A percentile compares a stretch with the other conserved stretches of the same genome.
Conservation (phyloP, 1,140 invertebrate species). For the Conopomorpha cramerella region DNA sequence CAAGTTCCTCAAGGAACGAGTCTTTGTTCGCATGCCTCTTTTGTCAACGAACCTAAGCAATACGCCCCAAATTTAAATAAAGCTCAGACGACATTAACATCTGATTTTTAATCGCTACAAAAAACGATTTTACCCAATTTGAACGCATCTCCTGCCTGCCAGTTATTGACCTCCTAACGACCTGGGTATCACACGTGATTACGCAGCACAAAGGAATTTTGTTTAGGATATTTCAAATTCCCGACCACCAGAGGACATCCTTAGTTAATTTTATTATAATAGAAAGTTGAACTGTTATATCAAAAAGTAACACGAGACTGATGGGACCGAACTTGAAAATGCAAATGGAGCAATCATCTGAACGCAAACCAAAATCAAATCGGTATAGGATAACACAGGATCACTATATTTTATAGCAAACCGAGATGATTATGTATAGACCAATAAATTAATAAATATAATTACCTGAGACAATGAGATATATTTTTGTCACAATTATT, state of each 20-base stretch:
- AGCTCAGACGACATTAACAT: too few species aligned
- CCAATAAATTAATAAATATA: too few species aligned
- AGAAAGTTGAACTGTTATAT: slow-evolving; percentile 3
- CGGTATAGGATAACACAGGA: slow-evolving; percentile 3
- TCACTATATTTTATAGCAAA: slow-evolving; percentile 5
- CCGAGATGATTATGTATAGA: too few species aligned
- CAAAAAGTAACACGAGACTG: slow-evolving; percentile 26
- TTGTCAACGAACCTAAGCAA: too few species aligned
- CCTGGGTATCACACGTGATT: slow-evolving; percentile 53
- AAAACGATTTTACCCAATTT: too few species aligned
- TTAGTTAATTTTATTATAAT: background rate
- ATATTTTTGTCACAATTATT: slow-evolving; percentile 60
- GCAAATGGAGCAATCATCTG: slow-evolving; percentile 28
- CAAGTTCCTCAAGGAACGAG: too few species aligned
- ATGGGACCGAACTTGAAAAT: slow-evolving; percentile 27
- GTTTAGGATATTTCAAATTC: too few species aligned
- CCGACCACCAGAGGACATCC: too few species aligned
- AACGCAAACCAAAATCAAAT: slow-evolving; percentile 14
- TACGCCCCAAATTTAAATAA: too few species aligned
- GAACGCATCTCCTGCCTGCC: too few species aligned
- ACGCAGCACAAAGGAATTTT: slow-evolving; percentile 38
- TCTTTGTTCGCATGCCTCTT: too few species aligned
- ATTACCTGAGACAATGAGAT: slow-evolving; percentile 48
- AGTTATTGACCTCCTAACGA: slow-evolving; percentile 56
- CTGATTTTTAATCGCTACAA: too few species aligned